Evolutionary conservation across 2,888 invertebrate genomes (phyloP), one percentile per base, ranked within the genome.

Genomic region (Hemistola chrysoprasaria): DNA sequence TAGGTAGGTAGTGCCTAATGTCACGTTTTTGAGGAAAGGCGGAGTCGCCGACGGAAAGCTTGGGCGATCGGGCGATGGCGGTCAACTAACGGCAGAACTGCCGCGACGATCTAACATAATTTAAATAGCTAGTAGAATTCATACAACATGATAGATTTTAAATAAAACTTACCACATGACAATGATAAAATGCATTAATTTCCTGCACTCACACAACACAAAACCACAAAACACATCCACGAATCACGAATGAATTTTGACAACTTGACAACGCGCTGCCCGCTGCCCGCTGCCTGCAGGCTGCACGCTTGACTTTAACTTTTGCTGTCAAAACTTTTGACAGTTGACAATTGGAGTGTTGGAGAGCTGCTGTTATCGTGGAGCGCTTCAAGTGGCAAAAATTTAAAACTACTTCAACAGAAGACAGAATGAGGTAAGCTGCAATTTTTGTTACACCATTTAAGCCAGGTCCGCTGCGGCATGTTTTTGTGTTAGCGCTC

Each of bases 141-240:
- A 11, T n/a, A 31, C 27, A 20, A n/a, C n/a, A n/a, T n/a, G 42
- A 10, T 5, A 8, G 6, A 34, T 2, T 21, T 29, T 11, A 45
- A 39, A 42, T 36, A 36, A 61, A 65, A 83, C 88, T 86, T 66
- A 88, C 89, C 86, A 78, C 85, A 85, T 84, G 72, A 83, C 83
- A 82, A 69, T 57, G 65, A 9, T 61, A 56, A 75, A 59, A 71
- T 70, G 67, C 56, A 68, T 66, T 60, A 79, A 63, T 78, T 73
- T 70, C 67, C 59, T 62, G 75, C 72, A 75, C 71, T 76, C 81
- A 85, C 83, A 84, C 84, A 84, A 82, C 83, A 86, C 86, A 79
- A 78, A 77, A 81, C 84, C 78, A 72, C 70, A 71, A 74, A 81
- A 73, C 56, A 62, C 64, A 68, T 70, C 69, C 73, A 72, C 73